phyloP scores from a whole-genome alignment of 2,888 invertebrate genomes.

The Leucoptera coffeella region DNA sequence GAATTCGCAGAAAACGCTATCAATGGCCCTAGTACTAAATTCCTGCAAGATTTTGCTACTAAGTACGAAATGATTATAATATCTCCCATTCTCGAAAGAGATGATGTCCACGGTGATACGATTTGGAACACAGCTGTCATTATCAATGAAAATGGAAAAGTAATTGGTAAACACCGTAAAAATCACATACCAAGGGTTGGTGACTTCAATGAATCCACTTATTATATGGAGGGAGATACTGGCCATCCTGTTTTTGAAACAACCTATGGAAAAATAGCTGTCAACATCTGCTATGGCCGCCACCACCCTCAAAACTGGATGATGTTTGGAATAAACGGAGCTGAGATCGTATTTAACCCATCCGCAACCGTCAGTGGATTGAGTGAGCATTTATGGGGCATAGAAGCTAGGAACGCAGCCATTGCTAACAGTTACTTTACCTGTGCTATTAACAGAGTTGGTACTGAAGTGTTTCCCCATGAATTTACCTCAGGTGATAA shows the following conservation, averaged over 20 bases:
- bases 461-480: slow-evolving; percentile 74
- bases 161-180: slow-evolving; percentile 92
- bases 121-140: slow-evolving; percentile 96
- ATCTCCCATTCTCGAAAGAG: slow-evolving; percentile 92
- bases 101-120: slow-evolving; percentile 76
- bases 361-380: slow-evolving; percentile 83
- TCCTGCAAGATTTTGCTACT: slow-evolving; percentile 71
- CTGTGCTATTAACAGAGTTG: slow-evolving; percentile 91
- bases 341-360: slow-evolving; percentile 98
- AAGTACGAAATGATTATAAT: slow-evolving; percentile 90
- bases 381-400: slow-evolving; percentile 91
- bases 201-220: slow-evolving; percentile 98
- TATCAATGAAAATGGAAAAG: slow-evolving; percentile 77
- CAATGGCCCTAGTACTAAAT: slow-evolving; percentile 76
- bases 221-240: slow-evolving; percentile 92
- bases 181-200: slow-evolving; percentile 98
- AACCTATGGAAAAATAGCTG: slow-evolving; percentile 79
- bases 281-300: slow-evolving; percentile 97
- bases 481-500: slow-evolving; percentile 56
- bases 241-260: slow-evolving; percentile 94
- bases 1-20: slow-evolving; percentile 92
- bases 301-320: slow-evolving; percentile 99
- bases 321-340: slow-evolving; percentile 96
- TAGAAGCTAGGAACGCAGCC: slow-evolving; percentile 95
- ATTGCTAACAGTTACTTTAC: slow-evolving; percentile 95